These are phyloP conservation scores for Lacerta agilis DNA, from an alignment of 2,797 vertebrate genomes.

Conservation along the genomic window DNA sequence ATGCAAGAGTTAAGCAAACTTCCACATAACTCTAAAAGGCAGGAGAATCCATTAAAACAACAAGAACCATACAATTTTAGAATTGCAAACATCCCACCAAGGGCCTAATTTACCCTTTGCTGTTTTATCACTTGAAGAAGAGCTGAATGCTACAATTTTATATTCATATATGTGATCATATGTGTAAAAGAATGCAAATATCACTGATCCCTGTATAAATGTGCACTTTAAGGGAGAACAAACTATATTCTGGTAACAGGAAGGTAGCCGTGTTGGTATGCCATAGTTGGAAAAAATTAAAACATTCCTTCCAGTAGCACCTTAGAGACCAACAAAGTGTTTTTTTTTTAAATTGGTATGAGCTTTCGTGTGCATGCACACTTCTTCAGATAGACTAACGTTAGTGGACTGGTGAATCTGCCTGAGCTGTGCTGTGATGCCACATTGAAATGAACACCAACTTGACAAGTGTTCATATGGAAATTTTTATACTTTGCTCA, in stretches of 20 bases:
- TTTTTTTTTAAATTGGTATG: too few relatives aligned
- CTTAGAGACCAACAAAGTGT: too few relatives aligned
- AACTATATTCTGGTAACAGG: not conserved
- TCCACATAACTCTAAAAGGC: rapidly evolving
- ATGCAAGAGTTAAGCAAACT: not conserved
- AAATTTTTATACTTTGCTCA: not conserved
- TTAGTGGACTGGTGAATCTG: not conserved
- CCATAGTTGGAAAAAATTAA: too few relatives aligned
- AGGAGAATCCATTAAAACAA: not conserved
- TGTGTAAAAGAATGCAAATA: not conserved
- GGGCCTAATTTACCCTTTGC: not conserved
- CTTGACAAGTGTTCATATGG: not conserved
- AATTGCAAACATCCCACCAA: slow-evolving; percentile 31
- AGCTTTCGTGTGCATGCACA: too few relatives aligned
- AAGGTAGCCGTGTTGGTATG: too few relatives aligned
- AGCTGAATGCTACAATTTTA: slow-evolving; percentile 31
- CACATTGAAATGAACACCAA: not conserved
- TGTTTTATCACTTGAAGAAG: slow-evolving; percentile 46
- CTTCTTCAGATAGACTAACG: too few relatives aligned
- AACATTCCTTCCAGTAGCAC: too few relatives aligned
- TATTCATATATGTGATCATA: not conserved
- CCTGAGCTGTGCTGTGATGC: not conserved
- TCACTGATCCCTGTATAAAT: not conserved
- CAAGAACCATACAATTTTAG: not conserved
- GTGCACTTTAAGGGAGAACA: not conserved